Conservation (phyloP, 2,113 vertebrate species). For the Phrynosoma blainvillii region DNA sequence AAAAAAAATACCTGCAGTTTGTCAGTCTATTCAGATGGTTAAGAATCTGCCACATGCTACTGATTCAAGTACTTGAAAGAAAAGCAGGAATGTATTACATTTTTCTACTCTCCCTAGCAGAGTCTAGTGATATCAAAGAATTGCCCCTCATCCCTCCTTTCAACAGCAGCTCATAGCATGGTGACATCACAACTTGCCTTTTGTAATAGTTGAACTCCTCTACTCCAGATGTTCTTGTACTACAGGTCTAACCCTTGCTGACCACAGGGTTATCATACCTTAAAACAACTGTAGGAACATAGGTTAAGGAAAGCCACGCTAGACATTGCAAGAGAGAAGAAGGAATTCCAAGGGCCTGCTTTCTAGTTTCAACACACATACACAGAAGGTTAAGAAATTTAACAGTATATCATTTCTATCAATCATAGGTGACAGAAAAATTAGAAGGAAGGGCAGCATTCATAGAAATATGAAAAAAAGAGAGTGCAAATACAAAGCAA, state of each 20-base stretch:
- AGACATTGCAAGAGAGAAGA: background rate
- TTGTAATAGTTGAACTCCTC: background rate
- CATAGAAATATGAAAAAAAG: too few species aligned
- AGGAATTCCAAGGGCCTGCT: too few species aligned
- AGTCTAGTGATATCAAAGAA: background rate
- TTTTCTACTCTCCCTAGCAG: background rate
- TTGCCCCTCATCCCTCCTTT: background rate
- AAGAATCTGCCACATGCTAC: slow-evolving; percentile 53
- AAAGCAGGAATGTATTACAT: background rate
- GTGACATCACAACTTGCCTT: background rate
- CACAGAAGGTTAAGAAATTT: too few species aligned
- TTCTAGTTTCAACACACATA: too few species aligned
- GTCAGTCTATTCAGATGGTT: slow-evolving; percentile 50
- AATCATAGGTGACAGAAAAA: too few species aligned
- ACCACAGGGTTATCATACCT: background rate
- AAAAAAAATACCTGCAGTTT: slow-evolving; percentile 42
- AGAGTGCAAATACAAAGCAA: too few species aligned
- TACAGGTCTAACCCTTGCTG: background rate
- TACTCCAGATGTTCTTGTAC: background rate
- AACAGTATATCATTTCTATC: too few species aligned
- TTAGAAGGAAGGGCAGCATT: too few species aligned
- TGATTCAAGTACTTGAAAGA: slow-evolving; percentile 48
- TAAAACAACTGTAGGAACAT: background rate
- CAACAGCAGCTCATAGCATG: background rate
- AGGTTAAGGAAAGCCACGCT: background rate